Conservation (phyloP, 2,797 vertebrate species). For the Hydrophis major region DNA sequence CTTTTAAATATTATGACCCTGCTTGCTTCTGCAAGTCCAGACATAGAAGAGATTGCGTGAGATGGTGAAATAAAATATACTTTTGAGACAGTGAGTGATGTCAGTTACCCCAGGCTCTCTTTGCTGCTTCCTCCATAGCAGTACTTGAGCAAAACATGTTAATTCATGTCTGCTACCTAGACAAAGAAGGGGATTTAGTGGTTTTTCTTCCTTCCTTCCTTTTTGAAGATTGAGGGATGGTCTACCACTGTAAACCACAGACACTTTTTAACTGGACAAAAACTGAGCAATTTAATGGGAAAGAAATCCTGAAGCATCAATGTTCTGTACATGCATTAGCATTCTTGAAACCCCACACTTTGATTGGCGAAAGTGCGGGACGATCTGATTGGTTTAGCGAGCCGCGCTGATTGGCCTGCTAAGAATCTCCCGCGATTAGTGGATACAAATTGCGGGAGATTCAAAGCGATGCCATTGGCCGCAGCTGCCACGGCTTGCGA, state of each 20-base stretch:
- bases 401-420: too few species aligned
- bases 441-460: too few species aligned
- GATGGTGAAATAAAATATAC: slow-evolving; percentile 58
- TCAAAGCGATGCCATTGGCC: too few species aligned
- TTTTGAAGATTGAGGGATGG: slow-evolving; percentile 15
- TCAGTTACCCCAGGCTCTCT: slow-evolving; percentile 49
- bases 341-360: too few species aligned
- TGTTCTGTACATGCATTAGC: too few species aligned
- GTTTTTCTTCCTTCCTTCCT: neutral
- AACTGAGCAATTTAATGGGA: neutral
- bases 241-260: neutral
- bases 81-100: slow-evolving; percentile 56
- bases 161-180: slow-evolving; percentile 50
- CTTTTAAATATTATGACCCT: slow-evolving; percentile 37
- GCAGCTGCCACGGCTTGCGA: too few species aligned
- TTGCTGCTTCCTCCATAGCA: slow-evolving; percentile 41
- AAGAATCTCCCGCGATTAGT: too few species aligned
- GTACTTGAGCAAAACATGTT: slow-evolving; percentile 54
- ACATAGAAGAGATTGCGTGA: slow-evolving; percentile 41
- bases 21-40: slow-evolving; percentile 54
- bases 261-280: neutral
- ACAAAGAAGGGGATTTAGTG: slow-evolving; percentile 45
- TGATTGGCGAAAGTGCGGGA: too few species aligned
- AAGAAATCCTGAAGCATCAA: rapidly evolving
- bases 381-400: too few species aligned